phyloP scores from a whole-genome alignment of 2,888 invertebrate genomes.

The Ametastegia equiseti region DNA sequence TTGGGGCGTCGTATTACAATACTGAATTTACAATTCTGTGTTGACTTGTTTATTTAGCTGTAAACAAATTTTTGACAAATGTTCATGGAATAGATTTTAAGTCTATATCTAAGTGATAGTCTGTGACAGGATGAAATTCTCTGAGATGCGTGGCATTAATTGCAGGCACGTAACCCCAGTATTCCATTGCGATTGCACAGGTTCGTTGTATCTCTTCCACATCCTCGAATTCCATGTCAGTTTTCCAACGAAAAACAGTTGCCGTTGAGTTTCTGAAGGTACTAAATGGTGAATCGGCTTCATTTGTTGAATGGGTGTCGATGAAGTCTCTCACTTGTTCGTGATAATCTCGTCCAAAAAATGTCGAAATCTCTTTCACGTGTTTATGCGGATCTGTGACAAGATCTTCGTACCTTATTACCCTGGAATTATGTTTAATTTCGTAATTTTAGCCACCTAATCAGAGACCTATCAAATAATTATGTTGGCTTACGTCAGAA shows the following conservation, averaged over 20 bases:
- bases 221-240: conserved; percentile 84
- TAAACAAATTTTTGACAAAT: too few relatives aligned
- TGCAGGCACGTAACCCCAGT: conserved; percentile 89
- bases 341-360: conserved; percentile 86
- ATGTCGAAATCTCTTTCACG: conserved; percentile 84
- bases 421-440: not conserved
- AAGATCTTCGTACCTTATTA: conserved; percentile 87
- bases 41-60: too few relatives aligned
- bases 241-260: conserved; percentile 92
- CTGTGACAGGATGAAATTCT: conserved; percentile 79
- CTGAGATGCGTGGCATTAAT: conserved; percentile 79
- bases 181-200: conserved; percentile 87
- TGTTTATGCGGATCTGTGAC: conserved; percentile 86
- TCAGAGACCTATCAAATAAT: too few relatives aligned
- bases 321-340: conserved; percentile 85
- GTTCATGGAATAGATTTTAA: too few relatives aligned
- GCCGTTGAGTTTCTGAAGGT: conserved; percentile 91
- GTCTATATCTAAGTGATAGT: too few relatives aligned
- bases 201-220: conserved; percentile 82
- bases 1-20: too few relatives aligned
- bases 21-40: too few relatives aligned
- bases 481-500: too few relatives aligned
- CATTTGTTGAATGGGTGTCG: conserved; percentile 88
- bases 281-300: conserved; percentile 90
- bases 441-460: not conserved